Evolutionary conservation across 2,113 vertebrate species (phyloP).

Genomic region (Bubalus kerabau): DNA sequence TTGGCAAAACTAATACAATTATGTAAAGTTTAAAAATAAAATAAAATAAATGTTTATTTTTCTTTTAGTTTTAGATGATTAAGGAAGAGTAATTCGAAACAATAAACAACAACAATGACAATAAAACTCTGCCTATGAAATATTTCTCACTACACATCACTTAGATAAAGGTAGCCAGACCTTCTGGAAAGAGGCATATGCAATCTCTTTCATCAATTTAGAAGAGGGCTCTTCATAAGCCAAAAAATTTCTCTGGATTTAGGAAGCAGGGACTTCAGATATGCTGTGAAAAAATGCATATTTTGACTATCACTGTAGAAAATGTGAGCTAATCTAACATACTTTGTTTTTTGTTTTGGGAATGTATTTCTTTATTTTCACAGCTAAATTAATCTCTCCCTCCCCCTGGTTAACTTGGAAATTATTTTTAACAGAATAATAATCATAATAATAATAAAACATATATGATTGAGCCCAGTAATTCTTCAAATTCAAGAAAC

Average conservation of each 20-base stretch:
- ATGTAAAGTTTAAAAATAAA: too few relatives aligned
- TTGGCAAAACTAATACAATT: too few relatives aligned
- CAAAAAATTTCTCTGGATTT: not conserved
- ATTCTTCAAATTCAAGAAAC: not conserved
- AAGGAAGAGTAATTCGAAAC: not conserved
- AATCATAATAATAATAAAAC: not conserved
- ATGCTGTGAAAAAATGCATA: not conserved
- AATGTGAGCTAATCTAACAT: not conserved
- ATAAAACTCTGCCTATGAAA: not conserved
- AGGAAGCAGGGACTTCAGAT: not conserved
- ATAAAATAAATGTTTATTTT: not conserved
- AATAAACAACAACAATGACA: not conserved
- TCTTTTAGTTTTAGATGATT: not conserved
- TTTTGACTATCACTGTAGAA: not conserved
- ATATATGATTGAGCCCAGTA: not conserved
- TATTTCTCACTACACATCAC: not conserved
- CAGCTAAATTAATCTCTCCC: not conserved
- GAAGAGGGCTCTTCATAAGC: not conserved
- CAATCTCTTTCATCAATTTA: not conserved
- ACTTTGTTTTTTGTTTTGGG: not conserved
- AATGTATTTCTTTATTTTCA: not conserved
- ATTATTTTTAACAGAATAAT: not conserved
- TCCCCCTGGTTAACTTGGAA: not conserved
- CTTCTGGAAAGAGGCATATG: not conserved
- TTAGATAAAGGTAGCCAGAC: not conserved